These are phyloP conservation scores for Cetonia aurata DNA, from an alignment of 2,888 invertebrate species.

Conservation along the genomic window DNA sequence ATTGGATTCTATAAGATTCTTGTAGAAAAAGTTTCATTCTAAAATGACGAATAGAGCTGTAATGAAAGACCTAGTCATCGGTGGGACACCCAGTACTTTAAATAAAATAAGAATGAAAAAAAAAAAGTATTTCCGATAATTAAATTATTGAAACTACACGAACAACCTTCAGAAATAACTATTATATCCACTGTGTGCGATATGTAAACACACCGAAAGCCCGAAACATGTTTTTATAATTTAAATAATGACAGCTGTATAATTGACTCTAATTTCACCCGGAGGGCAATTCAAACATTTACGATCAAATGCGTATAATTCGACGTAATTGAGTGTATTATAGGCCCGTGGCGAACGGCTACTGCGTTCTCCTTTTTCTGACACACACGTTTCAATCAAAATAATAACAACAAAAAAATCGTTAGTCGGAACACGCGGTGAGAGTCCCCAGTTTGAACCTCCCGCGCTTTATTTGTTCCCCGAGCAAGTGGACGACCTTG, in stretches of 20 bases:
- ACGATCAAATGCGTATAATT: constrained; percentile 30
- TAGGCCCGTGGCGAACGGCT: neutral
- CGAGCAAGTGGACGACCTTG: constrained; percentile 3
- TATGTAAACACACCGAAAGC: neutral
- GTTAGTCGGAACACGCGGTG: too few species aligned
- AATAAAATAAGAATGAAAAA: neutral
- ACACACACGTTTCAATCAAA: neutral
- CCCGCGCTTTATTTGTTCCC: constrained; percentile 2
- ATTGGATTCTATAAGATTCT: too few species aligned
- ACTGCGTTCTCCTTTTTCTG: neutral
- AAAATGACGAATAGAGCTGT: too few species aligned
- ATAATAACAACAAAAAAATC: neutral
- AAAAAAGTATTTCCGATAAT: constrained; percentile 19
- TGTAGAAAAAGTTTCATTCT: too few species aligned
- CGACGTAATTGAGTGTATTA: constrained; percentile 13
- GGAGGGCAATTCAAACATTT: constrained; percentile 15
- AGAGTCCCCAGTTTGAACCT: neutral
- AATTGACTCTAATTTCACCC: constrained; percentile 26
- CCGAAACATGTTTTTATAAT: constrained; percentile 8
- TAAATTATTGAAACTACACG: constrained; percentile 34
- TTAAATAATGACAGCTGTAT: constrained; percentile 16
- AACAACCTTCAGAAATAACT: constrained; percentile 5
- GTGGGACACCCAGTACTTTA: too few species aligned
- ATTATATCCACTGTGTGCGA: too few species aligned
- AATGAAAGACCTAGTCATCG: too few species aligned